Evolutionary conservation across 92 coral and sea anemone genomes (phyloP).

Genomic region (Montipora capitata): DNA sequence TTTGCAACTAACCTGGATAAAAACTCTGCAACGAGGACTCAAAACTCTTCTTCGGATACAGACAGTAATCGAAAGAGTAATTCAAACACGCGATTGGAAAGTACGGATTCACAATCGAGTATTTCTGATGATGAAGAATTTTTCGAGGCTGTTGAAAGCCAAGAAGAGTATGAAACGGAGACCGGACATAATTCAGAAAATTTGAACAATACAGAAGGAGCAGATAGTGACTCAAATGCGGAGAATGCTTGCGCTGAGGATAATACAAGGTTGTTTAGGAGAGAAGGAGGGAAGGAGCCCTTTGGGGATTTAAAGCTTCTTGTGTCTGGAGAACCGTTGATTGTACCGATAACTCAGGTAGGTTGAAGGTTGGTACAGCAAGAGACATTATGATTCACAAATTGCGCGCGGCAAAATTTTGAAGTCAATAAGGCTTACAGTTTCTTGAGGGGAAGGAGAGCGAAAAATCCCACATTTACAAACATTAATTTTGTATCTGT

Average conservation of each 20-base stretch:
- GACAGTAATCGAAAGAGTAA: slow-evolving; percentile 21
- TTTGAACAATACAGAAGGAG: slow-evolving; percentile 18
- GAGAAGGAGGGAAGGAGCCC: slow-evolving; percentile 89
- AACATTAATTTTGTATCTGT: no score
- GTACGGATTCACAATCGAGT: slow-evolving; percentile 58
- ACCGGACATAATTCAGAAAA: slow-evolving; percentile 17
- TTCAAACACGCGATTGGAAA: slow-evolving; percentile 15
- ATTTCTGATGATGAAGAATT: slow-evolving; percentile 91
- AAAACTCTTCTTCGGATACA: neutral
- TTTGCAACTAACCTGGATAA: slow-evolving; percentile 17
- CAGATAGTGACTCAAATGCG: slow-evolving; percentile 25
- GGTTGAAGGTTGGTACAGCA: neutral
- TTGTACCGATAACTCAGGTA: slow-evolving; percentile 97
- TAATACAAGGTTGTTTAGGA: neutral
- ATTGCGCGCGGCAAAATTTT: no score
- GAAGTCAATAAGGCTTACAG: no score
- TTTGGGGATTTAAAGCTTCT: slow-evolving; percentile 90
- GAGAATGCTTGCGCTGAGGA: neutral
- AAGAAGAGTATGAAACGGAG: slow-evolving; percentile 67
- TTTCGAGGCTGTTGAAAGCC: slow-evolving; percentile 95
- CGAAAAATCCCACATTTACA: no score
- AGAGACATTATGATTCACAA: neutral
- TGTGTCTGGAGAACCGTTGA: slow-evolving; percentile 86
- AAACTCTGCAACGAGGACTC: slow-evolving; percentile 21
- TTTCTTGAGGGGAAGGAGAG: no score